Conservation (phyloP, 2,797 vertebrate species). For the Leontocebus nigricollis region DNA sequence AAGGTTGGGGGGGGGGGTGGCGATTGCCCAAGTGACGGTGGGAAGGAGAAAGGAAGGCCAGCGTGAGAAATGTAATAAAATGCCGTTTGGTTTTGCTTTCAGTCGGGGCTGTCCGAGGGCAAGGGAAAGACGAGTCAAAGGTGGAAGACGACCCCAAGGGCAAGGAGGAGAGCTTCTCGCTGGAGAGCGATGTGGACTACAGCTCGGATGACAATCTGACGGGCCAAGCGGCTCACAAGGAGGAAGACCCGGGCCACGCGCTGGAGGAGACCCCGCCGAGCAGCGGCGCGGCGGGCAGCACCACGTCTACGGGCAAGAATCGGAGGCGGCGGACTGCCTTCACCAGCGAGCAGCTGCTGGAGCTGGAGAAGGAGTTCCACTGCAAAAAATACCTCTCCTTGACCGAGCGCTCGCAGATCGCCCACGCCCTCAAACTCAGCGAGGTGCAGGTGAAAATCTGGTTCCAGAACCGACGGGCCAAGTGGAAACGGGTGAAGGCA, state of each 20-base stretch:
- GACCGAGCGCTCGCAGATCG: conserved; percentile 98
- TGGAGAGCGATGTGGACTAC: conserved; percentile 98
- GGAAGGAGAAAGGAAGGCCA: conserved; percentile 30
- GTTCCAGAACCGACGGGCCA: conserved; percentile 98
- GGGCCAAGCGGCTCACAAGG: conserved; percentile 86
- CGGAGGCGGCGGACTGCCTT: conserved; percentile 95
- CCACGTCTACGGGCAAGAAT: conserved; percentile 92
- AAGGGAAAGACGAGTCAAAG: conserved; percentile 91
- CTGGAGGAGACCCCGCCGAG: conserved; percentile 86
- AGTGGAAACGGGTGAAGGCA: conserved; percentile 98
- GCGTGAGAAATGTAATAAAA: conserved; percentile 63
- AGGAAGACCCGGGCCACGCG: conserved; percentile 89
- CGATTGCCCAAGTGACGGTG: not conserved
- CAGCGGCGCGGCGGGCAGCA: conserved; percentile 78
- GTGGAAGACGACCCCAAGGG: conserved; percentile 91
- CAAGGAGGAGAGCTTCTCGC: conserved; percentile 95
- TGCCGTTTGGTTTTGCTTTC: conserved; percentile 77
- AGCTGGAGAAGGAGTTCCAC: conserved; percentile 98
- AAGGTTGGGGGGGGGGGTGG: not conserved
- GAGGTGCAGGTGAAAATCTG: conserved; percentile 99
- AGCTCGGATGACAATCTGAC: conserved; percentile 96
- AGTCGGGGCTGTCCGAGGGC: conserved; percentile 85
- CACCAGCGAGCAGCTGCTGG: conserved; percentile 98
- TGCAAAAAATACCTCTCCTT: conserved; percentile 99
- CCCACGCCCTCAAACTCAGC: conserved; percentile 97